Evolutionary conservation across 2,113 vertebrate species (phyloP).

Genomic region (Zosterops pallidus): DNA sequence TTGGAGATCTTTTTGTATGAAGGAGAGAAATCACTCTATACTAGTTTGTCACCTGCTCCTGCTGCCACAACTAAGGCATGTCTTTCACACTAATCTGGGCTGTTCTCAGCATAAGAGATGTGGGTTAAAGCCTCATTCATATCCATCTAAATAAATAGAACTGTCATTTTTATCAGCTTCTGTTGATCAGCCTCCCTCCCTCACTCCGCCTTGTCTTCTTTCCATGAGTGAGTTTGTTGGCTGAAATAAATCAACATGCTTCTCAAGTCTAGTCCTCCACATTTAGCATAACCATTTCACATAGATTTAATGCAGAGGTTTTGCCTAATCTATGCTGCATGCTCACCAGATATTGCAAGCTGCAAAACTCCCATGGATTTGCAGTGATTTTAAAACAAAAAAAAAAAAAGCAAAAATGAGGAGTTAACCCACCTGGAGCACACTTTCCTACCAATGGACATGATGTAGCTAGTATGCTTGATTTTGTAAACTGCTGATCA

Average conservation of each 20-base stretch:
- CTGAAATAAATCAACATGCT: neutral
- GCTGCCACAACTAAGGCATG: neutral
- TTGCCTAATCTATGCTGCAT: neutral
- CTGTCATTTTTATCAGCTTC: neutral
- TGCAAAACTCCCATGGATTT: neutral
- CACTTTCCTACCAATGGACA: neutral
- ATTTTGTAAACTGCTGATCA: neutral
- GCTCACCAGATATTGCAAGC: neutral
- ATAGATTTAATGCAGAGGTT: neutral
- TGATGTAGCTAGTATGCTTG: neutral
- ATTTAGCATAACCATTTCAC: neutral
- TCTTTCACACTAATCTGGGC: neutral
- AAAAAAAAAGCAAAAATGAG: neutral
- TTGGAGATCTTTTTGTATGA: neutral
- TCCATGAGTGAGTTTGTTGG: neutral
- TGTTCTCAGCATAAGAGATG: neutral
- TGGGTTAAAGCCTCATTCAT: neutral
- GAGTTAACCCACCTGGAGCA: neutral
- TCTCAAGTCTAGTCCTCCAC: neutral
- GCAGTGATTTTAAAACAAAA: neutral
- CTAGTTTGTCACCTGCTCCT: neutral
- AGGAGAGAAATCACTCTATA: accelerated
- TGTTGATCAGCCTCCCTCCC: neutral
- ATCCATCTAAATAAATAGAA: neutral
- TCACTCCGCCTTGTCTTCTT: neutral